Evolutionary conservation across 2,888 invertebrate species (phyloP).

Genomic region (Schizotus pectinicornis): DNA sequence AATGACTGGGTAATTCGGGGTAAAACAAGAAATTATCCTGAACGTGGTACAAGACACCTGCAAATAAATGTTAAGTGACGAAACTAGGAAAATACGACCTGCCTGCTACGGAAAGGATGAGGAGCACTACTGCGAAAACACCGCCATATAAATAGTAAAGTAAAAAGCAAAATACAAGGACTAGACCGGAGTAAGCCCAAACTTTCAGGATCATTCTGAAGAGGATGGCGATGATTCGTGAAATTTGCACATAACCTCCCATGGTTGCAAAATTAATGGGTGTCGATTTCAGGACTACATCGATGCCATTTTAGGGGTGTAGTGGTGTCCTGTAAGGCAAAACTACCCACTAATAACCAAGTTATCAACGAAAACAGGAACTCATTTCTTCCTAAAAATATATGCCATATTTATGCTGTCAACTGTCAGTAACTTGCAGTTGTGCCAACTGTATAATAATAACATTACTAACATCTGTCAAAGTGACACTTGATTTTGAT

Average conservation of each 20-base stretch:
- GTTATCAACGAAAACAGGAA: constrained; percentile 7
- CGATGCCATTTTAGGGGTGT: too few species aligned
- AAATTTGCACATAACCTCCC: constrained; percentile 55
- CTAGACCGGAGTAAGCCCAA: constrained; percentile 79
- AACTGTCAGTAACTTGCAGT: too few species aligned
- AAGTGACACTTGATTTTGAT: neutral
- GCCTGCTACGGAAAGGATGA: constrained; percentile 77
- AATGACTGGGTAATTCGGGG: constrained; percentile 88
- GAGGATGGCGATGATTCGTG: constrained; percentile 58
- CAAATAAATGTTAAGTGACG: constrained; percentile 36
- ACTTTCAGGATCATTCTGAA: constrained; percentile 69
- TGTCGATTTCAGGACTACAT: too few species aligned
- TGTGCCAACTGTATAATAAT: too few species aligned
- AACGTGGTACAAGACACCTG: constrained; percentile 83
- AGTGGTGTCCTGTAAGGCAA: too few species aligned
- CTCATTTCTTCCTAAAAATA: constrained; percentile 1
- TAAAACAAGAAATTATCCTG: constrained; percentile 88
- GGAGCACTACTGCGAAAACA: constrained; percentile 71
- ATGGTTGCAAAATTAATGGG: constrained; percentile 34
- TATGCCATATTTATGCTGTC: too few species aligned
- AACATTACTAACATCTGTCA: neutral
- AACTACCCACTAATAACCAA: too few species aligned
- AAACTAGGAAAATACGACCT: constrained; percentile 40
- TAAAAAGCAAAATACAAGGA: constrained; percentile 75
- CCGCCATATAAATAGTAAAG: constrained; percentile 87